Evolutionary conservation across 2,797 vertebrate genomes (phyloP), one percentile per base, ranked within the genome.

Genomic region (Amphiprion clarkii): DNA sequence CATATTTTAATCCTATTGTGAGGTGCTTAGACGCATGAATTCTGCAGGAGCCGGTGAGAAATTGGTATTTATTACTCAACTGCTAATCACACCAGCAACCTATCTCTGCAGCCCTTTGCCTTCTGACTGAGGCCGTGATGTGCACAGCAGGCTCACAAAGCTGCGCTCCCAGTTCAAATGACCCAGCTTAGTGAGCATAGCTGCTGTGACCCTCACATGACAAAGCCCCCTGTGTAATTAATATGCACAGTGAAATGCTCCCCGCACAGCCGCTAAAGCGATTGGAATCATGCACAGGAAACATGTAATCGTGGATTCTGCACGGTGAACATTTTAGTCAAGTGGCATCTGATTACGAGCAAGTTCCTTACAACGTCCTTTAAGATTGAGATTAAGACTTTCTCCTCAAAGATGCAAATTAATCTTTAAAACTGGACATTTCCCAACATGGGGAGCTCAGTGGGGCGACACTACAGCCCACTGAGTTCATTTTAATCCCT

Each of bases 401-500:
- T 94, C 96, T 95, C 95, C 96, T 98, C 96, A 96, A 96, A 97
- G 95, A 97, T 96, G 96, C 96, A 97, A 98, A 98, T 99, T 97
- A 98, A 97, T 98, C 97, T 90, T 94, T 96, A 95, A 96, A 96
- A 97, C 95, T 95, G 96, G 96, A 96, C 96, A 96, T 96, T 96
- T 97, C 96, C 95, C 95, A 95, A 96, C 96, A 95, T 95, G 95
- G 93, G 93, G 94, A 74, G 95, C 97, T 93, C 97, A 97, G 97
- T 97, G 94, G 97, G 97, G 97, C 95, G 95, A 96, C 95, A 90
- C 95, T 90, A 92, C 93, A 95, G 96, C 95, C 96, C 95, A 95
- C 96, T 92, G 94, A 97, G 96, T 97, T 98, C 96, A 99, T 98
- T 99, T 97, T 96, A 97, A 97, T 97, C 96, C 97, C 97, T 96